A percentile compares a stretch with the other conserved stretches of the same genome.
Evolutionary conservation across 1,140 invertebrate genomes (phyloP).

Genomic region (Nephila pilipes): DNA sequence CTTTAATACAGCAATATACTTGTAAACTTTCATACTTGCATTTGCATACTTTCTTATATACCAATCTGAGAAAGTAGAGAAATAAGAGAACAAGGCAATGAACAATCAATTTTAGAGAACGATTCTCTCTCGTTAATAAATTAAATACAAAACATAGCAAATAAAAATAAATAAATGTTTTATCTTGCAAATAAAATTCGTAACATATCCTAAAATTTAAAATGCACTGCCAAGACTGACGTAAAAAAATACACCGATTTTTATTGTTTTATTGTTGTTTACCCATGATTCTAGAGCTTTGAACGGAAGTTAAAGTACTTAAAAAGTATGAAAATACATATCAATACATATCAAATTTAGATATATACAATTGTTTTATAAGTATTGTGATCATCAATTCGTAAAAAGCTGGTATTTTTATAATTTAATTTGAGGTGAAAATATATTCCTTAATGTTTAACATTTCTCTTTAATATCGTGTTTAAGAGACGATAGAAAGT

Average conservation of each 20-base stretch:
- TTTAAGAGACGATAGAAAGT: too few relatives aligned
- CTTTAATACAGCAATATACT: too few relatives aligned
- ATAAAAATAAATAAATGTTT: too few relatives aligned
- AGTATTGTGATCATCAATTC: not conserved
- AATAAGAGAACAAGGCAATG: too few relatives aligned
- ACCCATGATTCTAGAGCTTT: conserved; percentile 69
- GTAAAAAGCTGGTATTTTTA: not conserved
- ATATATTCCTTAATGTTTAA: not conserved
- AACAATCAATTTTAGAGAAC: too few relatives aligned
- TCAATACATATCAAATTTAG: conserved; percentile 35
- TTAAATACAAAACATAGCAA: too few relatives aligned
- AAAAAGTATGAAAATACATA: conserved; percentile 67
- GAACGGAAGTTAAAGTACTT: conserved; percentile 21
- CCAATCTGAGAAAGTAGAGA: too few relatives aligned
- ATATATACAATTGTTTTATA: conserved; percentile 43
- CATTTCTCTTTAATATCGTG: too few relatives aligned
- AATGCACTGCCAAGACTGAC: conserved; percentile 31
- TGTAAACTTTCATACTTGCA: too few relatives aligned
- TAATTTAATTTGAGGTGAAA: not conserved
- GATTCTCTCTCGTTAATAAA: too few relatives aligned
- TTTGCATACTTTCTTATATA: too few relatives aligned
- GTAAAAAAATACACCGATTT: conserved; percentile 23
- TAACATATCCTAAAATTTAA: not conserved
- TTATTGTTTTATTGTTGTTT: conserved; percentile 68
- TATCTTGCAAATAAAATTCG: too few relatives aligned